Conservation (phyloP, 2,797 vertebrate species). For the Cossypha caffra region DNA sequence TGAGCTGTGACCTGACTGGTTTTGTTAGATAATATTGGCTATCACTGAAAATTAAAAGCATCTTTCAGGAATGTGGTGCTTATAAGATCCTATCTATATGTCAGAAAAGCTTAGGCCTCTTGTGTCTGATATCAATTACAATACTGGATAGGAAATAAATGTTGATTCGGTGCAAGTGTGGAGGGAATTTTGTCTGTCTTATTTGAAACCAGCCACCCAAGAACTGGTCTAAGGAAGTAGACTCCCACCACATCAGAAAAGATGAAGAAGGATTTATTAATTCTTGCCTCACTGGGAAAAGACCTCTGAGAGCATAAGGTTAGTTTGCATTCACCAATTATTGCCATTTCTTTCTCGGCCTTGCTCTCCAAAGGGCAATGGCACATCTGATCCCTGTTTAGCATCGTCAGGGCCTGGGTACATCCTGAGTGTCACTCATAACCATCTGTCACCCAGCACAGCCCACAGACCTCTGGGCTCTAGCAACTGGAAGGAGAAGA, state of each 20-base stretch:
- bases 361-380: background rate
- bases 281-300: background rate
- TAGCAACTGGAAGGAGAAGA: background rate
- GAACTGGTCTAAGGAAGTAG: background rate
- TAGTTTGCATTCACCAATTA: background rate
- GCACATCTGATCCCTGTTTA: background rate
- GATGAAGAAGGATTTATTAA: background rate
- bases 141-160: background rate
- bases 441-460: accelerated
- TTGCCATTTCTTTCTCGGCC: background rate
- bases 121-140: background rate
- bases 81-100: background rate
- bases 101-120: background rate
- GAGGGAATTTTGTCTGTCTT: background rate
- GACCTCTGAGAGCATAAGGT: background rate
- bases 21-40: background rate
- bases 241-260: background rate
- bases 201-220: background rate
- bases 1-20: background rate
- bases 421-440: background rate
- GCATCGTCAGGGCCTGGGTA: accelerated
- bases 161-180: accelerated
- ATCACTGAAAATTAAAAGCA: background rate
- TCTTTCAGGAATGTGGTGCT: background rate
- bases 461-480: background rate